Conservation (phyloP, 1,140 invertebrate species). For the Diplogasteroides magnus region DNA sequence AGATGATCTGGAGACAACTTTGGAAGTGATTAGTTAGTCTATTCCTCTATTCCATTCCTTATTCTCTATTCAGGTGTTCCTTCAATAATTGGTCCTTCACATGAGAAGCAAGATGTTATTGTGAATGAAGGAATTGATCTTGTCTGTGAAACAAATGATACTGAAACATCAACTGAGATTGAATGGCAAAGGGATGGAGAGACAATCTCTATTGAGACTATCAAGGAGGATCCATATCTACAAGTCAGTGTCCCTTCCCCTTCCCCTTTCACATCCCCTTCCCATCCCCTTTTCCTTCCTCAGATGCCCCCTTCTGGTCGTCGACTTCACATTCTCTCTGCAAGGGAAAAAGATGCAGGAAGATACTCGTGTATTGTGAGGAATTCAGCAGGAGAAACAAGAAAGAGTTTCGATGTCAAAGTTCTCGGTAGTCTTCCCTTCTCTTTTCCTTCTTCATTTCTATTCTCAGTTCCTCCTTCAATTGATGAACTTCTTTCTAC, state of each 20-base stretch:
- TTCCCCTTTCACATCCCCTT: background rate
- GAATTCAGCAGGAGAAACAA: constrained; percentile 57
- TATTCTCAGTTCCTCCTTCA: constrained; percentile 29
- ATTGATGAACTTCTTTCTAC: constrained; percentile 45
- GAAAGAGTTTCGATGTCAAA: constrained; percentile 53
- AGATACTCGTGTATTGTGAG: constrained; percentile 40
- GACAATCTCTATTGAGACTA: constrained; percentile 17
- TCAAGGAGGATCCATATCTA: constrained; percentile 26
- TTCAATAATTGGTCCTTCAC: constrained; percentile 21
- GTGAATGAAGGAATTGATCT: constrained; percentile 46
- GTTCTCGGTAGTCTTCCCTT: constrained; percentile 54
- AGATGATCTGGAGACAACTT: constrained; percentile 40
- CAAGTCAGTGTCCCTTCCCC: constrained; percentile 14
- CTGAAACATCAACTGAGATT: constrained; percentile 31
- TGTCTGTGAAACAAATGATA: constrained; percentile 53
- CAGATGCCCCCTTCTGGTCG: constrained; percentile 41
- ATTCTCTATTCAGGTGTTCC: constrained; percentile 28
- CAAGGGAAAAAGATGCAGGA: constrained; percentile 35
- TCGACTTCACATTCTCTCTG: constrained; percentile 39
- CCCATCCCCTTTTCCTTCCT: constrained; percentile 15
- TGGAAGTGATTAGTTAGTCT: constrained; percentile 38
- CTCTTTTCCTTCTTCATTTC: background rate
- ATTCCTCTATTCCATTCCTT: constrained; percentile 6
- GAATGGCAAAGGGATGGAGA: constrained; percentile 41
- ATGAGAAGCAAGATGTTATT: constrained; percentile 39